Percentiles rank a stretch among this genome's conserved stretches.
phyloP scores from a whole-genome alignment of 1,140 invertebrate species.

The Macrocentrus cingulum region DNA sequence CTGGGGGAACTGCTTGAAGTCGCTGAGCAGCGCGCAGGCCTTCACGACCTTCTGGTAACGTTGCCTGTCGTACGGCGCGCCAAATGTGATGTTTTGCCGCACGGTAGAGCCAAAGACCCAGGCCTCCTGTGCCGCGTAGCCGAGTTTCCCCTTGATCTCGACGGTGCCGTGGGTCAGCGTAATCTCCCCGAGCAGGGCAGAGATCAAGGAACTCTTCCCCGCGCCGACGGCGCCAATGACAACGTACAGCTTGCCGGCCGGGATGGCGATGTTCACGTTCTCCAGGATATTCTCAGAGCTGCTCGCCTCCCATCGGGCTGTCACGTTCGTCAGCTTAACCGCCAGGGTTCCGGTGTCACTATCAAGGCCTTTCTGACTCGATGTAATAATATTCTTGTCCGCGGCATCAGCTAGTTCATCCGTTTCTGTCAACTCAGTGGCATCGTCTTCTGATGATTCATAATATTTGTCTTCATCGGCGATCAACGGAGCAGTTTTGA shows the following conservation, averaged over 20 bases:
- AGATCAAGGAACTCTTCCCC: constrained; percentile 67
- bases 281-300: constrained; percentile 54
- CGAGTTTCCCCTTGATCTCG: constrained; percentile 61
- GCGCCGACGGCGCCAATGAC: constrained; percentile 68
- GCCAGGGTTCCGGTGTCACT: constrained; percentile 32
- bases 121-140: constrained; percentile 77
- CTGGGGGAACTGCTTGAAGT: constrained; percentile 74
- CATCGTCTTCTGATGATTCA: neutral
- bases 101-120: constrained; percentile 71
- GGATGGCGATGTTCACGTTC: constrained; percentile 59
- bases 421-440: neutral
- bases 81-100: constrained; percentile 79
- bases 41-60: constrained; percentile 64
- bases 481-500: constrained; percentile 12
- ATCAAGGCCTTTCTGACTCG: constrained; percentile 5
- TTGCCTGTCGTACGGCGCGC: constrained; percentile 64
- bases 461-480: constrained; percentile 15
- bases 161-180: constrained; percentile 61
- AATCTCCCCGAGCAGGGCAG: constrained; percentile 68
- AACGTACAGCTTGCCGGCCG: constrained; percentile 62
- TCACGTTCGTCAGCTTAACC: constrained; percentile 57
- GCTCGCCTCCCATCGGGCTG: constrained; percentile 58
- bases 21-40: constrained; percentile 68
- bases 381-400: constrained; percentile 18
- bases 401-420: constrained; percentile 22